Conservation (phyloP, 23 tunicate genomes). For the Styela clava region DNA sequence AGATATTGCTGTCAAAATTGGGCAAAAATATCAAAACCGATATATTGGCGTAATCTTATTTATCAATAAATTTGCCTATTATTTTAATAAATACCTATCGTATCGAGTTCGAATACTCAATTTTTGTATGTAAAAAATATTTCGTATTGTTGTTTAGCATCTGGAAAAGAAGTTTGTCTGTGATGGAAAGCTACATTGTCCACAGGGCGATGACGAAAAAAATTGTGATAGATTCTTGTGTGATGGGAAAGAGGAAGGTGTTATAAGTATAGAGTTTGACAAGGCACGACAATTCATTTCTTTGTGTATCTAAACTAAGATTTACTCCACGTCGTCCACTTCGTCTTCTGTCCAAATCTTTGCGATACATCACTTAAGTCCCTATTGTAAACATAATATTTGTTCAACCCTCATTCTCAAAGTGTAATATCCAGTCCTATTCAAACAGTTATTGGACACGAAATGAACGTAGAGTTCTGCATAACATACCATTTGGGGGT, state of each 20-base stretch:
- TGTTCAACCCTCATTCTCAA: neutral
- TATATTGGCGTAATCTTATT: too few species aligned
- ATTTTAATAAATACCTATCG: too few species aligned
- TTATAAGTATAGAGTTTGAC: constrained; percentile 8
- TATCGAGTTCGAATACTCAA: too few species aligned
- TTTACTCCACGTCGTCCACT: neutral
- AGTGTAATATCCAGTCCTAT: too few species aligned
- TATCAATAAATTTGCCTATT: neutral
- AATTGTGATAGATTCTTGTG: constrained; percentile 21
- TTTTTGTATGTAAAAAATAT: too few species aligned
- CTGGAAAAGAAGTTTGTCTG: neutral
- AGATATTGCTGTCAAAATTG: too few species aligned
- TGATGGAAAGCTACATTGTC: neutral
- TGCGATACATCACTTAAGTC: too few species aligned
- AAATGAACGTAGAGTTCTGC: too few species aligned
- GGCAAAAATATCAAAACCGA: too few species aligned
- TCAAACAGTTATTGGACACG: neutral
- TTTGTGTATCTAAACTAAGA: neutral
- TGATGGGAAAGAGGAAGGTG: neutral
- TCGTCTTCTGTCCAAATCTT: too few species aligned
- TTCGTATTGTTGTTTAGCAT: too few species aligned
- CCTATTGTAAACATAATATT: neutral
- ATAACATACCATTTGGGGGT: too few species aligned
- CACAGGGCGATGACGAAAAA: constrained; percentile 16
- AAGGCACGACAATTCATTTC: neutral